Evolutionary conservation across 2,113 vertebrate species (phyloP).

Genomic region (Zosterops lateralis): DNA sequence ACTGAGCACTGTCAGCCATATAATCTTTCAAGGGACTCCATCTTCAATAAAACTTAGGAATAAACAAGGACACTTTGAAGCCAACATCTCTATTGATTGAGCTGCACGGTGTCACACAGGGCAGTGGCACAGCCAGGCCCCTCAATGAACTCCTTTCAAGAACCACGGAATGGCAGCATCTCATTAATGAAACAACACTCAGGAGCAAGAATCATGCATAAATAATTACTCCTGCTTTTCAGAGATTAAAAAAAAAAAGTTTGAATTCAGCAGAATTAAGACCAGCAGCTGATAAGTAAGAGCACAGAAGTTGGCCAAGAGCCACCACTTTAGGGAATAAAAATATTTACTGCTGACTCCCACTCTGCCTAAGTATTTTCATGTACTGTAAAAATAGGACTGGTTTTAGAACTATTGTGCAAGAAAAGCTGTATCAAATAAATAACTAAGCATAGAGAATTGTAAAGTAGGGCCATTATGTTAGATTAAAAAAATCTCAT

Average conservation of each 20-base stretch:
- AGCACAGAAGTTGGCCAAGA: background rate
- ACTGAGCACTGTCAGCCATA: background rate
- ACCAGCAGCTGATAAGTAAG: slow-evolving; percentile 4
- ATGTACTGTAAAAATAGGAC: background rate
- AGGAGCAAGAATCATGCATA: background rate
- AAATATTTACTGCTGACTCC: slow-evolving; percentile 1
- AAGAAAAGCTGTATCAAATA: background rate
- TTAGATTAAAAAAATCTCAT: background rate
- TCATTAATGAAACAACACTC: background rate
- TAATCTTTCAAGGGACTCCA: background rate
- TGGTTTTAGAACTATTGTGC: background rate
- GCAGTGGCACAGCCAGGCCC: background rate
- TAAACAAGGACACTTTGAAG: background rate
- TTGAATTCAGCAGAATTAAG: background rate
- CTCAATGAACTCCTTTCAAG: background rate
- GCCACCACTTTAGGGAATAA: slow-evolving; percentile 11
- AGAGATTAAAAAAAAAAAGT: background rate
- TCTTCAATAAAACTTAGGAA: background rate
- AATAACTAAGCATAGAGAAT: background rate
- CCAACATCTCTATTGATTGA: background rate
- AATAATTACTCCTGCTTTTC: background rate
- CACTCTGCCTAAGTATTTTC: slow-evolving; percentile 9
- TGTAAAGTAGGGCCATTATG: background rate
- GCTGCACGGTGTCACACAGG: background rate
- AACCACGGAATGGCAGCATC: background rate